Percentiles rank a stretch among this genome's conserved stretches.
Conservation (phyloP, 2,797 vertebrate species). For the Phalanger gymnotis region DNA sequence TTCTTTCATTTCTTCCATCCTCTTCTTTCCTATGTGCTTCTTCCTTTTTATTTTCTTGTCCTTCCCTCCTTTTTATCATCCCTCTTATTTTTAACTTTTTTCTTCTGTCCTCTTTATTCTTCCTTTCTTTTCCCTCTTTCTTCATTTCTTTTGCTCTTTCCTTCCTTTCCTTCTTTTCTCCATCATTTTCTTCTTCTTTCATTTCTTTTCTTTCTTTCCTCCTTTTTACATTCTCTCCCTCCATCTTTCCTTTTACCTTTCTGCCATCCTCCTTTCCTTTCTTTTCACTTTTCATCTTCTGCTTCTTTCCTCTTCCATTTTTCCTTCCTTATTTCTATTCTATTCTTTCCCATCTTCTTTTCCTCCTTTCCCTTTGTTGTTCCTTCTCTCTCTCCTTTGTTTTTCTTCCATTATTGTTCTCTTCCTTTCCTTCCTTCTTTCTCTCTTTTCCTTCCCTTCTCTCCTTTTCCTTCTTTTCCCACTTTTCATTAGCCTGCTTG, state of each 20-base stretch:
- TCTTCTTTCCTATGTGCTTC: no score
- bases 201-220: background rate
- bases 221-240: background rate
- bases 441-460: background rate
- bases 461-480: background rate
- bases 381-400: background rate
- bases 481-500: background rate
- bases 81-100: background rate
- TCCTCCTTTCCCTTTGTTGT: background rate
- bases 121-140: background rate
- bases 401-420: background rate
- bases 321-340: background rate
- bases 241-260: background rate
- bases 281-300: background rate
- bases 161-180: background rate
- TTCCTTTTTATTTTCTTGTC: background rate
- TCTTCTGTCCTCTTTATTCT: background rate
- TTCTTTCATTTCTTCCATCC: background rate
- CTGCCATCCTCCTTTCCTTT: background rate
- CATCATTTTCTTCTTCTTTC: background rate
- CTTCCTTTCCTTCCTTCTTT: background rate
- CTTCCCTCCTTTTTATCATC: background rate
- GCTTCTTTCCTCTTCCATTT: background rate
- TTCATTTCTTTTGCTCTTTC: background rate
- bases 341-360: background rate